phyloP scores from a whole-genome alignment of 2,113 vertebrate genomes.

The Hyperoodon ampullatus region DNA sequence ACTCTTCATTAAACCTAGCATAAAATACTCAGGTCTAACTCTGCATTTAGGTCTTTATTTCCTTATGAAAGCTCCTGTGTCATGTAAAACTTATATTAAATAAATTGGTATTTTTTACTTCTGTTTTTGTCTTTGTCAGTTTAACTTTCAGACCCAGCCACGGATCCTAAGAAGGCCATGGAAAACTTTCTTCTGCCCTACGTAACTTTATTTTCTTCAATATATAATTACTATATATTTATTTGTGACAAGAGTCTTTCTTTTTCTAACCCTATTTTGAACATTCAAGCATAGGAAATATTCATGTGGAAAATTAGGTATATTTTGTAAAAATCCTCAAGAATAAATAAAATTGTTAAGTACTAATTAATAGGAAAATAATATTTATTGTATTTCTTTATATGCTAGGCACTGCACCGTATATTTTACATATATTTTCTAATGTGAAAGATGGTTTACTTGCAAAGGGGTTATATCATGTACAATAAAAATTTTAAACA shows the following conservation, averaged over 20 bases:
- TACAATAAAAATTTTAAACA: neutral
- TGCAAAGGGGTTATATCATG: neutral
- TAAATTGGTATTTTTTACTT: neutral
- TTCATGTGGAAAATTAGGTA: neutral
- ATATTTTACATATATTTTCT: neutral
- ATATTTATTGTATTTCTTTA: neutral
- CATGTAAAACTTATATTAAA: neutral
- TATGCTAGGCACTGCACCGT: neutral
- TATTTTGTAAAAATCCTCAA: neutral
- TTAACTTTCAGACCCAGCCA: neutral
- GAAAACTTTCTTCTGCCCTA: neutral
- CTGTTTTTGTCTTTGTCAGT: neutral
- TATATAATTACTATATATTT: neutral
- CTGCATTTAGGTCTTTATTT: neutral
- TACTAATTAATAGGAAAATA: neutral
- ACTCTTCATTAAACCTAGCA: neutral
- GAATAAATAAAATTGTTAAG: neutral
- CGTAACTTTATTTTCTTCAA: neutral
- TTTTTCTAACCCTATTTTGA: neutral
- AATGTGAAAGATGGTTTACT: neutral
- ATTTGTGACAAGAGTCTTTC: slow-evolving; percentile 9
- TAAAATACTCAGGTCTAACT: neutral
- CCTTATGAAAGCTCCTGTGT: neutral
- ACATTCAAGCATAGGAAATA: neutral
- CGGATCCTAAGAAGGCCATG: neutral